These are phyloP conservation scores for Cottoperca gobio DNA, from an alignment of 2,797 vertebrate genomes.

Conservation along the genomic window DNA sequence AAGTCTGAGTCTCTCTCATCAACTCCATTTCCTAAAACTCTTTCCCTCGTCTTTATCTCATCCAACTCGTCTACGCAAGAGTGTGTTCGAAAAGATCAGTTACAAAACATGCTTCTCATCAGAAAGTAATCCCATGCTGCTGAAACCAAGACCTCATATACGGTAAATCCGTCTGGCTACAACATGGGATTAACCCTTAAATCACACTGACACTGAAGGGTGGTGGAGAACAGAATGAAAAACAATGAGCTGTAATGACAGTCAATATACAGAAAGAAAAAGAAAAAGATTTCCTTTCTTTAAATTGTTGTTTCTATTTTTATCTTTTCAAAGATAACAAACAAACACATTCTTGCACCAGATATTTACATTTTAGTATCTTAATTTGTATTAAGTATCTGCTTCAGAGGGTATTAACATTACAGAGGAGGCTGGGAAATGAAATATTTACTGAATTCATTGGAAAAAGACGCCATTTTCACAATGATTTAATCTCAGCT, in stretches of 20 bases:
- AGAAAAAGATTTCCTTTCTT: not conserved
- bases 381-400: too few relatives aligned
- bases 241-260: not conserved
- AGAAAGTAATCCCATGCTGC: constrained; percentile 47
- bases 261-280: not conserved
- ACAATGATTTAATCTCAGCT: too few relatives aligned
- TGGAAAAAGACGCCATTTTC: too few relatives aligned
- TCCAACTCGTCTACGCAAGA: not conserved
- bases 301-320: not conserved
- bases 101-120: constrained; percentile 35
- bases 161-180: constrained; percentile 64
- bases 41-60: not conserved
- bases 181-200: constrained; percentile 58
- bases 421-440: too few relatives aligned
- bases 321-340: not conserved
- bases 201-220: constrained; percentile 15
- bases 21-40: not conserved
- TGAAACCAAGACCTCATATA: constrained; percentile 27
- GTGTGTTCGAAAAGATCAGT: not conserved
- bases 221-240: not conserved
- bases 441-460: not conserved
- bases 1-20: not conserved
- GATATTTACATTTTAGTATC: too few relatives aligned
- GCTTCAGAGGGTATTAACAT: too few relatives aligned
- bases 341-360: too few relatives aligned